phyloP scores from a whole-genome alignment of 1,140 invertebrate species.

The Drosophila tsacasi region DNA sequence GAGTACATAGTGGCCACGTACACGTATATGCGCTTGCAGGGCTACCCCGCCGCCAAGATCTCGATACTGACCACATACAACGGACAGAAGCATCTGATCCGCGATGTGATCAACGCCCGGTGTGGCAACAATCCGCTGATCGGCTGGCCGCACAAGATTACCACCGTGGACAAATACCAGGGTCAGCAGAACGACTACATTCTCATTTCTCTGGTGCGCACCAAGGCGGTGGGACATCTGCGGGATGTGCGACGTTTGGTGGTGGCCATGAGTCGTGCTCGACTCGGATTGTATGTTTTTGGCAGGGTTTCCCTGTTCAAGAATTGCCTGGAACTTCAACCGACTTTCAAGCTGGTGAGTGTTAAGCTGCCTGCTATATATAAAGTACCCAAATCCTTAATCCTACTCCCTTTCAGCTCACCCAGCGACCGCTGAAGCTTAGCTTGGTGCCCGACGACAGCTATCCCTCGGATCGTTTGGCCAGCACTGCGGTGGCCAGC shows the following conservation, averaged over 20 bases:
- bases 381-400: not conserved
- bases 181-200: slow-evolving; percentile 99
- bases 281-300: slow-evolving; percentile 99
- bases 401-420: slow-evolving; percentile 83
- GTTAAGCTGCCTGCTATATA: not conserved
- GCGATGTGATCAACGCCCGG: slow-evolving; percentile 97
- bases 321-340: slow-evolving; percentile 98
- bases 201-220: slow-evolving; percentile 97
- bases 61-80: slow-evolving; percentile 99
- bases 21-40: slow-evolving; percentile 99
- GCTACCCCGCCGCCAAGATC: slow-evolving; percentile 98
- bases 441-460: slow-evolving; percentile 92
- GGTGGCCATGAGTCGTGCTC: slow-evolving; percentile 98
- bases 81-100: slow-evolving; percentile 98
- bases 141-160: slow-evolving; percentile 96
- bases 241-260: slow-evolving; percentile 98
- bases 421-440: slow-evolving; percentile 90
- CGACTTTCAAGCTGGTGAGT: slow-evolving; percentile 95
- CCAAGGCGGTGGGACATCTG: slow-evolving; percentile 98
- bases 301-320: slow-evolving; percentile 96
- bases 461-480: slow-evolving; percentile 89
- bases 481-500: slow-evolving; percentile 42
- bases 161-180: slow-evolving; percentile 99
- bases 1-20: slow-evolving; percentile 99
- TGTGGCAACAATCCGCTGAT: slow-evolving; percentile 99